Conservation (phyloP, 2,113 vertebrate genomes). For the Erinaceus europaeus region DNA sequence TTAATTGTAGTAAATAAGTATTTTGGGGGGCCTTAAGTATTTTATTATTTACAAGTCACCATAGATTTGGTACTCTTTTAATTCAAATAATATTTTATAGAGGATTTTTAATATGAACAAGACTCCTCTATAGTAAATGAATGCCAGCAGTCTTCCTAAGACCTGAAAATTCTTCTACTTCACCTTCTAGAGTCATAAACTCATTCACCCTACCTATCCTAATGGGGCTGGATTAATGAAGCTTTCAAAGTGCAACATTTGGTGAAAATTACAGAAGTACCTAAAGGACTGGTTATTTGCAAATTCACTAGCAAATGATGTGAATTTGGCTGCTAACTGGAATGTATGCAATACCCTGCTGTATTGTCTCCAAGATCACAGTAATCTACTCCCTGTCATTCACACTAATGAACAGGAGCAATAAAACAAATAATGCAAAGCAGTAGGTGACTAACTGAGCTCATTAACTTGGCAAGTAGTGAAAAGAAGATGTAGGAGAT, state of each 20-base stretch:
- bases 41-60: constrained; percentile 27
- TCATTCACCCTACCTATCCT: constrained; percentile 43
- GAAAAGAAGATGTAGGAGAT: not conserved
- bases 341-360: constrained; percentile 10
- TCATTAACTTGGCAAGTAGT: constrained; percentile 23
- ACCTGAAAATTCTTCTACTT: constrained; percentile 53
- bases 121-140: constrained; percentile 34
- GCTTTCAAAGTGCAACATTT: constrained; percentile 58
- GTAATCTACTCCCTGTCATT: constrained; percentile 39
- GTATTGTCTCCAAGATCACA: constrained; percentile 38
- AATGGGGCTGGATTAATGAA: constrained; percentile 65
- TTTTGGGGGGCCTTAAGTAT: not conserved
- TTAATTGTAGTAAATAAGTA: constrained; percentile 23
- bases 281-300: constrained; percentile 48
- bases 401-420: constrained; percentile 39
- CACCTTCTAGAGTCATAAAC: constrained; percentile 52
- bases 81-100: constrained; percentile 10
- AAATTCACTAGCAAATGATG: constrained; percentile 53
- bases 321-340: constrained; percentile 50
- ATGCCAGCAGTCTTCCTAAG: constrained; percentile 41
- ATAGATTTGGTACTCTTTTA: constrained; percentile 33
- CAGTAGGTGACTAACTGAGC: constrained; percentile 16
- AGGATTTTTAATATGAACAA: constrained; percentile 46
- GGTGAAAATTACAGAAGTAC: constrained; percentile 57
- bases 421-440: constrained; percentile 47